Conservation (phyloP, 1,140 invertebrate species). For the Condylostylus longicornis region DNA sequence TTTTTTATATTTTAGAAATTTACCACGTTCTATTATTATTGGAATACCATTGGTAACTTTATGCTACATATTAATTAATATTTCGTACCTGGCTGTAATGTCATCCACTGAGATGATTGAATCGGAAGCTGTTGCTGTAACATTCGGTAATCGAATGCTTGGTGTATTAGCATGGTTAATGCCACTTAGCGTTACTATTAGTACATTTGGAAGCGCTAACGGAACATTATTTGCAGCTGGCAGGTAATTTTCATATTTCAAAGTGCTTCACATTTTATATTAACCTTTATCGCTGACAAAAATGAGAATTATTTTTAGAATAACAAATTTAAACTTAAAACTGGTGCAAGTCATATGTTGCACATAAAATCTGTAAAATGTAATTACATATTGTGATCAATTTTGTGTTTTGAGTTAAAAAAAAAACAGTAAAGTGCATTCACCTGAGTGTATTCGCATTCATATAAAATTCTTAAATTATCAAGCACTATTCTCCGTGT, state of each 20-base stretch:
- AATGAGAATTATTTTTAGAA: neutral
- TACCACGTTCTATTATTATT: constrained; percentile 90
- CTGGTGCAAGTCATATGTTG: neutral
- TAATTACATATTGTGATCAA: neutral
- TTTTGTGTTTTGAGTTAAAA: neutral
- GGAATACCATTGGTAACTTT: constrained; percentile 90
- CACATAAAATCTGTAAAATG: no score
- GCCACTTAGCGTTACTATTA: constrained; percentile 88
- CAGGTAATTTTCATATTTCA: constrained; percentile 35
- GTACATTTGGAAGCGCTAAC: constrained; percentile 93
- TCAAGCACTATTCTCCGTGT: no score
- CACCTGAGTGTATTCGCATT: no score
- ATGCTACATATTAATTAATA: constrained; percentile 90
- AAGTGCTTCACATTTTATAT: neutral
- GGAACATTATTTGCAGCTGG: constrained; percentile 86
- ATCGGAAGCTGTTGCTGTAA: constrained; percentile 91
- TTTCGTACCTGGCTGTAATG: constrained; percentile 94
- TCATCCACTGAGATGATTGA: constrained; percentile 85
- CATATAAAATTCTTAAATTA: no score
- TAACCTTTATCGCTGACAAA: neutral
- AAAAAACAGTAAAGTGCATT: neutral
- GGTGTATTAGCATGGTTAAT: constrained; percentile 83
- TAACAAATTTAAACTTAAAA: neutral
- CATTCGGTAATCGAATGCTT: constrained; percentile 70
- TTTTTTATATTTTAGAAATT: constrained; percentile 48